A percentile compares a stretch with the other conserved stretches of the same genome.
Conservation (phyloP, 1,140 invertebrate species). For the Hesperophylax magnus region DNA sequence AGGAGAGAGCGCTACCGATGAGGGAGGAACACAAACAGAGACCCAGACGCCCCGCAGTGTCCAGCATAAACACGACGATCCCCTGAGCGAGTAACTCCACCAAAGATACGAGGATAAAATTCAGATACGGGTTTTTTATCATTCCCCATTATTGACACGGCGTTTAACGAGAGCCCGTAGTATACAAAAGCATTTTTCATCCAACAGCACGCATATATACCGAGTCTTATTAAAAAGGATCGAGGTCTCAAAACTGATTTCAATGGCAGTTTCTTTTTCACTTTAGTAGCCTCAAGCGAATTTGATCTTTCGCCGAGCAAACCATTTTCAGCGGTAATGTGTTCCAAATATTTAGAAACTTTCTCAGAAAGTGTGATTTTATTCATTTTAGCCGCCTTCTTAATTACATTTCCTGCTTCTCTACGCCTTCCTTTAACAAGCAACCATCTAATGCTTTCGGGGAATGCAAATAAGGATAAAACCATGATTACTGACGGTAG, state of each 20-base stretch:
- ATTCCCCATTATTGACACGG: slow-evolving; percentile 79
- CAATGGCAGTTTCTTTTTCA: slow-evolving; percentile 39
- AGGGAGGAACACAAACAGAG: slow-evolving; percentile 73
- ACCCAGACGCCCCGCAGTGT: slow-evolving; percentile 76
- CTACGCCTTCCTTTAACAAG: slow-evolving; percentile 78
- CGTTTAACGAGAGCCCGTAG: slow-evolving; percentile 86
- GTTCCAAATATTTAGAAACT: slow-evolving; percentile 60
- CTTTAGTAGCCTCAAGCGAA: neutral
- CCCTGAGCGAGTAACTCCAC: slow-evolving; percentile 83
- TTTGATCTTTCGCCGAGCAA: neutral
- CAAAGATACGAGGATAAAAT: slow-evolving; percentile 79
- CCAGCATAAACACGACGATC: slow-evolving; percentile 74
- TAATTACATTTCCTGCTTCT: slow-evolving; percentile 74
- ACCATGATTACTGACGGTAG: slow-evolving; percentile 76
- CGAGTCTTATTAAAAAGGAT: slow-evolving; percentile 74
- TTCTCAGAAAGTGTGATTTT: slow-evolving; percentile 73
- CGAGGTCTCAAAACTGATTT: slow-evolving; percentile 71
- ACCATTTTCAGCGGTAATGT: slow-evolving; percentile 43
- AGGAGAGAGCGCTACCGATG: slow-evolving; percentile 72
- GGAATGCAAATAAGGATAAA: slow-evolving; percentile 73
- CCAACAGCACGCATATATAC: slow-evolving; percentile 80
- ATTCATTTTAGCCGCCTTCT: slow-evolving; percentile 79
- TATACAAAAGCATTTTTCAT: slow-evolving; percentile 81
- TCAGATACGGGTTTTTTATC: slow-evolving; percentile 76
- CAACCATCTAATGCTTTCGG: slow-evolving; percentile 82